phyloP scores from a whole-genome alignment of 2,888 invertebrate genomes.

The Fabriciana adippe region DNA sequence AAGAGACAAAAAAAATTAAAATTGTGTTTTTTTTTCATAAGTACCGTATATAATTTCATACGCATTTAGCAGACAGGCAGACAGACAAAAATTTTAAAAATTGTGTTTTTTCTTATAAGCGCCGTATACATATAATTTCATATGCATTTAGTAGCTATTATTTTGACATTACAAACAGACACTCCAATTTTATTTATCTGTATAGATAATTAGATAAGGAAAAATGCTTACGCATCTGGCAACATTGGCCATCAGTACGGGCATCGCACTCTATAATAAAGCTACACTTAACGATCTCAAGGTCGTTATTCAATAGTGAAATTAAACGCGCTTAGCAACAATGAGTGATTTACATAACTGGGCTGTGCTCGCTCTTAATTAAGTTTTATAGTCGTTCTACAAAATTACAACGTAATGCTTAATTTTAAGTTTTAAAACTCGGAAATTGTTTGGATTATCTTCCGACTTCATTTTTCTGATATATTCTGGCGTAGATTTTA shows the following conservation, averaged over 20 bases:
- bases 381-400: constrained; percentile 53
- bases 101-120: too few species aligned
- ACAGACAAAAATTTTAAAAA: too few species aligned
- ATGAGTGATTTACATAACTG: constrained; percentile 66
- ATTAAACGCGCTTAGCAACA: constrained; percentile 65
- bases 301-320: constrained; percentile 45
- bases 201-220: too few species aligned
- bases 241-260: constrained; percentile 30
- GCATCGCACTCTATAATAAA: constrained; percentile 40
- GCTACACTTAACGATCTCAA: constrained; percentile 42
- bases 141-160: too few species aligned
- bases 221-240: constrained; percentile 16
- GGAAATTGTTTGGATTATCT: background rate
- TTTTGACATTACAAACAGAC: background rate
- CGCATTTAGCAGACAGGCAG: too few species aligned
- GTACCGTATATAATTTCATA: too few species aligned
- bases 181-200: background rate
- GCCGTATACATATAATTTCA: too few species aligned
- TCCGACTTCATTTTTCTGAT: too few species aligned
- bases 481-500: too few species aligned
- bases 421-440: constrained; percentile 17
- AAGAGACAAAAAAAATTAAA: too few species aligned
- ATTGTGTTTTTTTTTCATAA: too few species aligned
- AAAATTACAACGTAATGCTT: constrained; percentile 34
- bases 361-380: constrained; percentile 60